Conservation (phyloP, 2,797 vertebrate species). For the Melanotaenia parkinsoni region DNA sequence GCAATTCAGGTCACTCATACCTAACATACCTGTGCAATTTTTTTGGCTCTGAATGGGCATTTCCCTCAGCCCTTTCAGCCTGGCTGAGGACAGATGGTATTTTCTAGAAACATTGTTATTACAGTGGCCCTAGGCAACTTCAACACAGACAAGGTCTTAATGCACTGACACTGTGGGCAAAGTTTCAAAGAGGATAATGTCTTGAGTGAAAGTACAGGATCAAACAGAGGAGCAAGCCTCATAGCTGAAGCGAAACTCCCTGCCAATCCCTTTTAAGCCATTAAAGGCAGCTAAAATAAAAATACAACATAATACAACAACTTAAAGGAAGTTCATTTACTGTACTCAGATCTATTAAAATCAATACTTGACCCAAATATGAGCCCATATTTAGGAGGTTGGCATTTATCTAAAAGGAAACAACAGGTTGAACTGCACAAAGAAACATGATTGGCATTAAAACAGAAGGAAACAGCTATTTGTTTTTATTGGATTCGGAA, state of each 20-base stretch:
- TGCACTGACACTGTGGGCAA: constrained; percentile 25
- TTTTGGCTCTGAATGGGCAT: constrained; percentile 66
- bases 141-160: constrained; percentile 55
- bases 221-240: constrained; percentile 28
- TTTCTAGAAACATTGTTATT: constrained; percentile 82
- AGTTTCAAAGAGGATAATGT: constrained; percentile 61
- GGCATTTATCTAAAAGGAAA: constrained; percentile 35
- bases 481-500: constrained; percentile 26
- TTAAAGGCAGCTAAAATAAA: background rate
- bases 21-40: constrained; percentile 78
- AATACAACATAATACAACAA: background rate
- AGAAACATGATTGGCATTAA: constrained; percentile 23
- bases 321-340: background rate
- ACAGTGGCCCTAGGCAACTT: constrained; percentile 63
- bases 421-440: constrained; percentile 28
- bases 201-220: constrained; percentile 41
- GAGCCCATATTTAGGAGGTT: constrained; percentile 13
- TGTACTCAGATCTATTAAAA: constrained; percentile 13
- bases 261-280: constrained; percentile 6
- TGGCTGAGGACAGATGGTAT: constrained; percentile 70
- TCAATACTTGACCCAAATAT: constrained; percentile 14
- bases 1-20: constrained; percentile 83
- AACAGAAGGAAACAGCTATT: constrained; percentile 17
- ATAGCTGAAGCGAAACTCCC: constrained; percentile 19
- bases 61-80: constrained; percentile 76